A percentile compares a stretch with the other conserved stretches of the same genome.
phyloP scores from a whole-genome alignment of 92 coral and sea anemone genomes.

The Porites lobata region DNA sequence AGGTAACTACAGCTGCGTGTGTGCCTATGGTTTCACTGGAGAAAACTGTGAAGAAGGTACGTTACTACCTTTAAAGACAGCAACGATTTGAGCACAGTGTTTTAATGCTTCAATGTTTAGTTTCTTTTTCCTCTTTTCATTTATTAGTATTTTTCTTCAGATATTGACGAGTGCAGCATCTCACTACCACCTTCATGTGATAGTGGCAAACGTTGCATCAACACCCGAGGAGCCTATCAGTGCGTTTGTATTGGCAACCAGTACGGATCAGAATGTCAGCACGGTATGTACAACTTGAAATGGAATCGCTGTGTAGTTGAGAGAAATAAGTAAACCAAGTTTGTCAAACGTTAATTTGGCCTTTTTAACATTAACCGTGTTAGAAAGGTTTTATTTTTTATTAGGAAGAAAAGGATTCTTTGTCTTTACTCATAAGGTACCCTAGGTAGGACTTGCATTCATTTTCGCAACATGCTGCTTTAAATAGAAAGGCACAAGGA shows the following conservation, averaged over 20 bases:
- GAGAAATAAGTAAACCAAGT: no score
- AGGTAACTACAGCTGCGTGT: conserved; percentile 1
- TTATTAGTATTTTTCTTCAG: neutral
- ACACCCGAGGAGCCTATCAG: conserved; percentile 13
- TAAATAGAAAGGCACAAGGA: no score
- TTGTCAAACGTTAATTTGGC: no score
- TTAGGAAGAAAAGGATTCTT: no score
- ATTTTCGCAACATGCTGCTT: no score
- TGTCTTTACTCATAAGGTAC: no score
- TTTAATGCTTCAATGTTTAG: neutral
- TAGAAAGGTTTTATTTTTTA: no score
- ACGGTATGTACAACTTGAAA: neutral
- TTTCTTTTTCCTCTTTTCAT: neutral
- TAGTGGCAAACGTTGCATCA: conserved; percentile 8
- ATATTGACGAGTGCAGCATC: neutral
- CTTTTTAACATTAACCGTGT: no score
- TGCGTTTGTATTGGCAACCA: conserved; percentile 9
- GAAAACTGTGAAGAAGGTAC: conserved; percentile 13
- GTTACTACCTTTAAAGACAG: no score
- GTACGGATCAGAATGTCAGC: conserved; percentile 14
- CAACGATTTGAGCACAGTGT: no score
- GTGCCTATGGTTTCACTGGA: conserved; percentile 11
- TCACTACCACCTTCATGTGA: conserved; percentile 1
- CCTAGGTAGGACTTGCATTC: no score
- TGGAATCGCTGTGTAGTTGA: no score